phyloP scores from a whole-genome alignment of 2,113 vertebrate genomes.

The Epinephelus lanceolatus region DNA sequence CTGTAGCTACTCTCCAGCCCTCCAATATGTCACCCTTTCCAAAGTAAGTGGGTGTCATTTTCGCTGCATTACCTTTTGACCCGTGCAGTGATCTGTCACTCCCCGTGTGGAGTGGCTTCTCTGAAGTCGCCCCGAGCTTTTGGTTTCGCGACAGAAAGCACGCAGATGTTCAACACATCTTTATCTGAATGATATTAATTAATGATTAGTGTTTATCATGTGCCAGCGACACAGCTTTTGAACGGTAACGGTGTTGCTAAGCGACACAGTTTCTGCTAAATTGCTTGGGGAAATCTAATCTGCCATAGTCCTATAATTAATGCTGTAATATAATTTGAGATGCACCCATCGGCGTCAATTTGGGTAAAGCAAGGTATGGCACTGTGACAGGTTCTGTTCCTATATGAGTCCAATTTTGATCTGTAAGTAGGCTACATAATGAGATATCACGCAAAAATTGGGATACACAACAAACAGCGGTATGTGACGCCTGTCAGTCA shows the following conservation, averaged over 20 bases:
- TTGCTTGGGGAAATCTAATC: constrained; percentile 70
- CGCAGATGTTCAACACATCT: constrained; percentile 54
- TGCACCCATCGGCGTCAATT: constrained; percentile 64
- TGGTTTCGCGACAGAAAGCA: constrained; percentile 4
- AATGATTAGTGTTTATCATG: constrained; percentile 66
- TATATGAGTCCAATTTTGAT: constrained; percentile 49
- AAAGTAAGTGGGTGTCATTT: constrained; percentile 46
- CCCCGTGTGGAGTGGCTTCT: background rate
- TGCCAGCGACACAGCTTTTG: constrained; percentile 45
- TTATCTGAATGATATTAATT: constrained; percentile 67
- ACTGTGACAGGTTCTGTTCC: constrained; percentile 56
- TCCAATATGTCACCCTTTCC: constrained; percentile 60
- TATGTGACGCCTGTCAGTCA: constrained; percentile 59
- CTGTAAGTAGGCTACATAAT: constrained; percentile 46
- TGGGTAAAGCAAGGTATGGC: constrained; percentile 54
- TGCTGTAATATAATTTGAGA: constrained; percentile 66
- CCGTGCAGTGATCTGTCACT: constrained; percentile 14
- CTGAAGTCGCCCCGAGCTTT: background rate
- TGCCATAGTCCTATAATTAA: constrained; percentile 73
- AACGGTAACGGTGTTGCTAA: constrained; percentile 72
- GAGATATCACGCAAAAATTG: constrained; percentile 45
- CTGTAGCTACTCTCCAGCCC: constrained; percentile 6
- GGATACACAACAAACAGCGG: constrained; percentile 24
- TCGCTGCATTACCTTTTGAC: constrained; percentile 32
- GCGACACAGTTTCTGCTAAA: constrained; percentile 69